Conservation (phyloP, 2,797 vertebrate genomes). For the Acrossocheilus fasciatus region DNA sequence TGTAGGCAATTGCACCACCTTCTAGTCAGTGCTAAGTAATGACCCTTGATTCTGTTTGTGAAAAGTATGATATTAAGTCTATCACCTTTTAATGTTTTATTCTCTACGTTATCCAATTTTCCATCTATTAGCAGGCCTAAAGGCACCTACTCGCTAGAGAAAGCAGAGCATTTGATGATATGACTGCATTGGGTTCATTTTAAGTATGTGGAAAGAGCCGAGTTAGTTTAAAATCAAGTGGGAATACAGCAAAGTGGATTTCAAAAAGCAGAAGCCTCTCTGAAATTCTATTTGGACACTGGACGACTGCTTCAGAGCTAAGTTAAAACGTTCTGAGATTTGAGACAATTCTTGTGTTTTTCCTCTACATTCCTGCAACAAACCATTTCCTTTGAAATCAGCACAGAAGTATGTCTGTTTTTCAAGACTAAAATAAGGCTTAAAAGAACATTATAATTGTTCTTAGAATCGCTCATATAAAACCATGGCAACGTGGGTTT, state of each 20-base stretch:
- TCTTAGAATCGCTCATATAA: not conserved
- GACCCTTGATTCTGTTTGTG: too few relatives aligned
- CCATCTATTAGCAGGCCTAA: not conserved
- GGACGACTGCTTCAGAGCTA: not conserved
- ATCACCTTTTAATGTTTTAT: not conserved
- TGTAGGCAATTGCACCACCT: too few relatives aligned
- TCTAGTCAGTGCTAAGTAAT: too few relatives aligned
- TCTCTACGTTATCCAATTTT: not conserved
- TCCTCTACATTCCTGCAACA: not conserved
- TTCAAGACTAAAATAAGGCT: not conserved
- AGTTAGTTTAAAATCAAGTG: not conserved
- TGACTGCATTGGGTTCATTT: not conserved
- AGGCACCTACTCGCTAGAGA: not conserved
- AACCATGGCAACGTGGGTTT: conserved; percentile 54
- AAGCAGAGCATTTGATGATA: not conserved
- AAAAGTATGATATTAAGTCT: not conserved
- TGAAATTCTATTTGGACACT: not conserved
- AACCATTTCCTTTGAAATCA: not conserved
- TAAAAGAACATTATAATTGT: not conserved
- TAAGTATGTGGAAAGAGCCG: not conserved
- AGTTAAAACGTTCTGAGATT: not conserved
- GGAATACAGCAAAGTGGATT: not conserved
- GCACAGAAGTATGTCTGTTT: not conserved
- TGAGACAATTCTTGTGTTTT: not conserved
- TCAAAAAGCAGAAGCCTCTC: not conserved